Evolutionary conservation across 1,140 invertebrate species (phyloP).

Genomic region (Megalonaias nervosa): DNA sequence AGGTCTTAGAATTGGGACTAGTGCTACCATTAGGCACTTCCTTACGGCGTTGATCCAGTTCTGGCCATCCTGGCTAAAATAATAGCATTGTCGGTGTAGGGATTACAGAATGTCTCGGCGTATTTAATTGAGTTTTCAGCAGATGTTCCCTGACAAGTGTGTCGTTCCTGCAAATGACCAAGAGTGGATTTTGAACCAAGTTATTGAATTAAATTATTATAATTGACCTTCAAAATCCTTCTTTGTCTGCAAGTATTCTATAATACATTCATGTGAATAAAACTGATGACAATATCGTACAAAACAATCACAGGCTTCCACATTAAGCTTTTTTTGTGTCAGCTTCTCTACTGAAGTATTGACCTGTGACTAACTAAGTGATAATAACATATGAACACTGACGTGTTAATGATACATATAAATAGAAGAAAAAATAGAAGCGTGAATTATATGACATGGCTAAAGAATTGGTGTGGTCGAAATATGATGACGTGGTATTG

Average conservation of each 20-base stretch:
- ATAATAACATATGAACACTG: no score
- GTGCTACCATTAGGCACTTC: constrained; percentile 9
- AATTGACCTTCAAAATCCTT: neutral
- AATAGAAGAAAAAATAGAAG: no score
- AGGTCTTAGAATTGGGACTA: constrained; percentile 16
- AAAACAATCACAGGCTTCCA: neutral
- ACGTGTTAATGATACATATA: no score
- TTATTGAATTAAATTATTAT: neutral
- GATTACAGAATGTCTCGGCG: constrained; percentile 20
- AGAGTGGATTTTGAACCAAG: no score
- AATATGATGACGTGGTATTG: no score
- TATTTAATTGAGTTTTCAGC: constrained; percentile 11
- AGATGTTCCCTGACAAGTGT: neutral
- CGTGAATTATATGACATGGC: no score
- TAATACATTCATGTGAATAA: neutral
- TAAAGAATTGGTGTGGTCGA: no score
- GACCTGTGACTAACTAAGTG: no score
- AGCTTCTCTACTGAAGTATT: no score
- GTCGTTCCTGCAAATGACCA: neutral
- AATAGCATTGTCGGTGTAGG: constrained; percentile 1
- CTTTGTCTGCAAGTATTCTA: neutral
- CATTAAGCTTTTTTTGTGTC: neutral
- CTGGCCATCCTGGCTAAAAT: constrained; percentile 12
- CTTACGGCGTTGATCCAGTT: constrained; percentile 29
- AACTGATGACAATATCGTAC: neutral